Evolutionary conservation across 2,888 invertebrate genomes (phyloP), one percentile per base, ranked within the genome.

Genomic region (Cylloceria caligata): DNA sequence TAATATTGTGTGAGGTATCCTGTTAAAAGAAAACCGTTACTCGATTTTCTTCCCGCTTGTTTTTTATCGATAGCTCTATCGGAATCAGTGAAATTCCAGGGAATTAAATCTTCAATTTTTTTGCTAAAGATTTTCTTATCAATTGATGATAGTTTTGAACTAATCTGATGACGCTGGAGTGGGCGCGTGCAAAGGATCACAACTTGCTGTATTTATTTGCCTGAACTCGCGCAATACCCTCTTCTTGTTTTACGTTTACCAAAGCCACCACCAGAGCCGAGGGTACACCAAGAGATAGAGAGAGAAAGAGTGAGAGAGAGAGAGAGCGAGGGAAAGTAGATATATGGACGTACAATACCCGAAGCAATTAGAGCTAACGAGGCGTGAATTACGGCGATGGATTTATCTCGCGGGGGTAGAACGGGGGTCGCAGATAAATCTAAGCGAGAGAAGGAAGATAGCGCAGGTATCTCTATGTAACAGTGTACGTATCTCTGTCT

Each of bases 351-450:
- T 81, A 77, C 81, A 77, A 81, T 81, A 81, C 72, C 30, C 82
- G 79, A 68, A 75, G 82, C 78, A 82, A 82, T 82, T 82, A 82
- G 82, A 82, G 71, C 82, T 82, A 82, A 82, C 82, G 82, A 82
- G 82, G 82, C 79, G 82, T 82, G 82, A 82, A 82, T 82, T 82
- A 82, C 75, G 82, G 60, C 82, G 79, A 79, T 79, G 82, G 82
- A 82, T 79, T 82, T 82, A 82, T 82, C 82, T 75, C 67, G 79
- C 57, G 75, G 71, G 71, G 75, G 82, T 79, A 68, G 79, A 79
- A 79, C 69, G 75, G 67, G 72, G 69, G 69, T 75, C 79, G 82
- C 60, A 55, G 82, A 82, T 82, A 79, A 82, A 82, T 82, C 75
- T 68, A 71, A 74, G 13, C 62, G 78, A 74, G 74, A 49, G 78